Evolutionary conservation across 2,113 vertebrate species (phyloP).

Genomic region (Spea multiplicata): DNA sequence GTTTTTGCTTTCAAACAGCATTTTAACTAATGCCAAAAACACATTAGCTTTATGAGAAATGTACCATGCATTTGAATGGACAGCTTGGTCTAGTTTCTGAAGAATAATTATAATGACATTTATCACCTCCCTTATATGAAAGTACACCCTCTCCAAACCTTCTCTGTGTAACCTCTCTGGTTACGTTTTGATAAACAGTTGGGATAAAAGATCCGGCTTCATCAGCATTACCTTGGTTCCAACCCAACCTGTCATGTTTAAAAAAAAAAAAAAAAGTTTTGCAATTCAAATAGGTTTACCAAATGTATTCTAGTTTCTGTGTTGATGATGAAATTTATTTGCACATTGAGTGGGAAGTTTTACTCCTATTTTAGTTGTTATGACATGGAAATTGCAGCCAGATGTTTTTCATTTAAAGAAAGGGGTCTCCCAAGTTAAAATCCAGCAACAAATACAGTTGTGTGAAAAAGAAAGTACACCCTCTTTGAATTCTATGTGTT

Average conservation of each 20-base stretch:
- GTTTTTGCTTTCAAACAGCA: conserved; percentile 27
- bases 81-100: conserved; percentile 4
- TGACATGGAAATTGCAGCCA: conserved; percentile 41
- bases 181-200: conserved; percentile 36
- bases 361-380: conserved; percentile 22
- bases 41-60: conserved; percentile 28
- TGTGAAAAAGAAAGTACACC: too few species aligned
- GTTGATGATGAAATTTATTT: conserved; percentile 33
- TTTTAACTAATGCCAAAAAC: conserved; percentile 34
- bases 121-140: conserved; percentile 16
- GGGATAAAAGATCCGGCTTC: conserved; percentile 15
- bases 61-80: conserved; percentile 36
- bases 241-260: conserved; percentile 33
- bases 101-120: conserved; percentile 30
- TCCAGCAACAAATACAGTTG: neutral
- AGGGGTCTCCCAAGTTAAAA: conserved; percentile 10
- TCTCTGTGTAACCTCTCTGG: conserved; percentile 14
- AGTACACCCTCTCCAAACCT: conserved; percentile 11
- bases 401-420: conserved; percentile 32
- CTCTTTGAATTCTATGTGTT: too few species aligned
- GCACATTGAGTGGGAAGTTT: conserved; percentile 14
- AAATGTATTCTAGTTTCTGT: conserved; percentile 36
- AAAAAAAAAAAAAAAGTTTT: conserved; percentile 2
- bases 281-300: conserved; percentile 42
- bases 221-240: conserved; percentile 29